Base-by-base conservation (phyloP, 1,140 invertebrate species). In the Ceratoteleas bidentatus region DNA sequence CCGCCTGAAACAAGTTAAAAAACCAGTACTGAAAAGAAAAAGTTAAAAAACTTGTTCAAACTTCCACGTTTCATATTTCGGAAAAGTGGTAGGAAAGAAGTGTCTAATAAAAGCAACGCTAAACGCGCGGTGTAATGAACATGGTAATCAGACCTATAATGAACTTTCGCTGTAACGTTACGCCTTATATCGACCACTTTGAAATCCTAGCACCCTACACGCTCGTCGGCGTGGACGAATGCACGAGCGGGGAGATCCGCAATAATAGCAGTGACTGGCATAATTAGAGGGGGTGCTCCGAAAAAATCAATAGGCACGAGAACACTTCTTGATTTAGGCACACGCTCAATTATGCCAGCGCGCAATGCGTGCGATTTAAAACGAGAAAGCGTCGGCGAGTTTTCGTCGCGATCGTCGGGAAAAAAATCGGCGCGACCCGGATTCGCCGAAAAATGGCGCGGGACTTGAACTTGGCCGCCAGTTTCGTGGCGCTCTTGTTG, bases 401-500 rank as follows among this genome's bases (percentile, higher is more conserved):
- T 58, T 56, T 80, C 69, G 57, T 58, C 52, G 57, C 33, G 36
- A 43, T 61, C 43, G 36, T 57, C 13, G 24, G 24, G 24, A 24
- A 24, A 24, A 24, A 24, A 24, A 24, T 24, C 24, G 24, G 24
- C 24, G 24, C 24, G 24, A 24, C 24, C 24, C 24, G 24, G 24
- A 49, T 34, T 13, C 36, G 36, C 36, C 60, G 43, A 68, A 77
- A 69, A 64, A 70, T 75, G 72, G 64, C 15, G 43, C 24, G 68
- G 83, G 81, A 86, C 85, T 89, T 90, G 90, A 90, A 91, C 90
- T 91, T 91, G 89, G 88, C 89, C 90, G 87, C 84, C 78, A 87
- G 87, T 84, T 87, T 86, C 56, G 75, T 84, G 88, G 87, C 88
- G 89, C 88, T 89, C 87, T 88, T 88, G 86, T 86, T 88, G 84